These are phyloP conservation scores for Pollenia labialis DNA, from an alignment of 2,888 invertebrate species.

Conservation along the genomic window DNA sequence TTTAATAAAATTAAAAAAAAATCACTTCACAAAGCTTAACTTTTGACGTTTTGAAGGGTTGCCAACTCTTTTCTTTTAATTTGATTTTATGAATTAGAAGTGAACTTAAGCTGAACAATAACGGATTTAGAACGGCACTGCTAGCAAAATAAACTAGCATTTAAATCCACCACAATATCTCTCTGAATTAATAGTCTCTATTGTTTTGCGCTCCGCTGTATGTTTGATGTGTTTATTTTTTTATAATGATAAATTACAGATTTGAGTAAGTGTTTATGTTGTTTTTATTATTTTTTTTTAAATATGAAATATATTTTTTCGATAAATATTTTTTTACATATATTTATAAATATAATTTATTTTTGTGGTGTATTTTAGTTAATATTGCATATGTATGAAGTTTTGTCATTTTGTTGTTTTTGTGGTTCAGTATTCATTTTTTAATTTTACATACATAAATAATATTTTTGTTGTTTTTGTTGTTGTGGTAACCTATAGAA, in stretches of 20 bases:
- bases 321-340: conserved; percentile 73
- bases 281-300: conserved; percentile 14
- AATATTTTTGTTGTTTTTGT: conserved; percentile 73
- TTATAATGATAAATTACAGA: background rate
- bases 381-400: conserved; percentile 57
- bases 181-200: no score
- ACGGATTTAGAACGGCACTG: no score
- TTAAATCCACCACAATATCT: no score
- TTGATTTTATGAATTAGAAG: no score
- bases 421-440: conserved; percentile 65
- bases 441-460: conserved; percentile 41
- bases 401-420: conserved; percentile 53
- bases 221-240: background rate
- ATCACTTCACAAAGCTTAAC: no score
- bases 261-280: background rate
- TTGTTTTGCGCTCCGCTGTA: no score
- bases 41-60: no score
- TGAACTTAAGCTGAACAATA: no score
- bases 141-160: no score
- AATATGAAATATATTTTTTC: conserved; percentile 72
- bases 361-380: conserved; percentile 72
- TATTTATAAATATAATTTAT: conserved; percentile 73
- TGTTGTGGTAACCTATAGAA: background rate
- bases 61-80: no score
- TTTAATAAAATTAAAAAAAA: no score